Percentiles rank a stretch among this genome's conserved stretches.
phyloP scores from a whole-genome alignment of 2,888 invertebrate species.

The Pegoplata infirma region DNA sequence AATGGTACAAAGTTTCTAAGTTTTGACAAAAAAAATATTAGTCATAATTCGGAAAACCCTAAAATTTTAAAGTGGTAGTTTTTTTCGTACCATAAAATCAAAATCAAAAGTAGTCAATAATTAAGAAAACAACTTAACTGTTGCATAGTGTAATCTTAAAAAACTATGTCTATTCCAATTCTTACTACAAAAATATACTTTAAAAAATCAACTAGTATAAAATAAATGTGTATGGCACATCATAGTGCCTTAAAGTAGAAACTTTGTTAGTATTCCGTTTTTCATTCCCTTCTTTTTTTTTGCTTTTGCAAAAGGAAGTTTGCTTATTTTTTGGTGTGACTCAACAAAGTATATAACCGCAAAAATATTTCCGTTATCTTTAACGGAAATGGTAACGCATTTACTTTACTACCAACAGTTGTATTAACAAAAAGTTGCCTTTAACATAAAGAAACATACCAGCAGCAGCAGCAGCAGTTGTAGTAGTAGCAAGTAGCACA shows the following conservation, averaged over 20 bases:
- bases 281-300: background rate
- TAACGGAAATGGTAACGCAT: constrained; percentile 41
- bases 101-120: no score
- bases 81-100: no score
- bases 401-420: constrained; percentile 22
- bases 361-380: constrained; percentile 51
- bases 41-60: no score
- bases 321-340: constrained; percentile 16
- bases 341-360: constrained; percentile 26
- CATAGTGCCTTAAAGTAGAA: constrained; percentile 19
- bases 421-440: constrained; percentile 6
- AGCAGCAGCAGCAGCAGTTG: no score
- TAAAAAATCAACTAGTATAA: constrained; percentile 47
- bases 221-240: constrained; percentile 26
- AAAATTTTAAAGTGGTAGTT: no score
- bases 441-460: background rate
- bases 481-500: no score
- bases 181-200: no score
- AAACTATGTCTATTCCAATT: no score
- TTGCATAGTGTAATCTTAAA: no score
- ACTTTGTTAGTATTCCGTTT: background rate
- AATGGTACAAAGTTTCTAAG: no score
- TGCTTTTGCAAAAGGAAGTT: background rate
- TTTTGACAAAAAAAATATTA: no score
- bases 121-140: no score